phyloP scores from a whole-genome alignment of 1,140 invertebrate species.

The Ips typographus region DNA sequence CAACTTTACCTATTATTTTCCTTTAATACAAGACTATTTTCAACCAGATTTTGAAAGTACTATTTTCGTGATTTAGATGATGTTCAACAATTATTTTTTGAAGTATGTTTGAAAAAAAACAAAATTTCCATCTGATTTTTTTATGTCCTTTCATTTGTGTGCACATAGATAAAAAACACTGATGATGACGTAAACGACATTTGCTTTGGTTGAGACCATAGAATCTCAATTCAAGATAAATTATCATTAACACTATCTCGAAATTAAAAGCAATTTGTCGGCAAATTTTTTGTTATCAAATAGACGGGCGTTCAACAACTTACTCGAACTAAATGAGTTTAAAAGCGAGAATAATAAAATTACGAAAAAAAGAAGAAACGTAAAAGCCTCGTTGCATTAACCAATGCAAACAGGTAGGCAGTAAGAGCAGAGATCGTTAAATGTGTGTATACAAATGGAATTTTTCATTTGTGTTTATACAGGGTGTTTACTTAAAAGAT shows the following conservation, averaged over 20 bases:
- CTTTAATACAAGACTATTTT: no score
- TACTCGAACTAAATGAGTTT: slow-evolving; percentile 9
- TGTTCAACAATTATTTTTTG: no score
- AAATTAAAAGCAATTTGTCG: slow-evolving; percentile 18
- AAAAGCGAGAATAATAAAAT: slow-evolving; percentile 5
- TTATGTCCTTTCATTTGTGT: no score
- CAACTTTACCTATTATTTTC: no score
- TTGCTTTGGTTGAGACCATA: no score
- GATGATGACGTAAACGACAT: no score
- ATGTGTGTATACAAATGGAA: slow-evolving; percentile 12
- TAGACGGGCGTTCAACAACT: slow-evolving; percentile 15
- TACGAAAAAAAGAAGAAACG: slow-evolving; percentile 7
- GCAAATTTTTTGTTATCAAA: slow-evolving; percentile 27
- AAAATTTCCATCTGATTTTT: no score
- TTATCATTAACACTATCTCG: slow-evolving; percentile 20
- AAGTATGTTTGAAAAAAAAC: no score
- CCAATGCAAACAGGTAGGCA: slow-evolving; percentile 16
- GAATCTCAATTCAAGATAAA: neutral
- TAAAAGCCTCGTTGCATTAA: slow-evolving; percentile 27
- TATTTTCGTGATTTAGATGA: no score
- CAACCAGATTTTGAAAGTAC: no score
- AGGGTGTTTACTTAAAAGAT: slow-evolving; percentile 19
- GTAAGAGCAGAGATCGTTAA: slow-evolving; percentile 14
- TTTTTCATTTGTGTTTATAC: slow-evolving; percentile 15
- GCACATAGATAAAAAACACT: no score